Evolutionary conservation across 2,113 vertebrate species (phyloP).

Genomic region (Nesogale talazaci): DNA sequence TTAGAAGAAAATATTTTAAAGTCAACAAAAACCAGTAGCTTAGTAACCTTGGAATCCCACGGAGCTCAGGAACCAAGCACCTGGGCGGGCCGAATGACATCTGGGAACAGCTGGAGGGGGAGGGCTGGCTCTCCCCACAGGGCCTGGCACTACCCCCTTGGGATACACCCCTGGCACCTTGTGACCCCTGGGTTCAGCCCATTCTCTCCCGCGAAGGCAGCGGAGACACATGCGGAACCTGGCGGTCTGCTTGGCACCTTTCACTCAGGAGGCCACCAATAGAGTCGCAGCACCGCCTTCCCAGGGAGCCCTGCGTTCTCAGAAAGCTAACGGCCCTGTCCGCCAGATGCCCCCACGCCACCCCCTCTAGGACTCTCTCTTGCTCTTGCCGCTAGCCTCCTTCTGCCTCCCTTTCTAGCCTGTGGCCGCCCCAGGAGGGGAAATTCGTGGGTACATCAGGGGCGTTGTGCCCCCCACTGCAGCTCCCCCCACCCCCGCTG

Average conservation of each 20-base stretch:
- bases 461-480: not conserved
- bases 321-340: not conserved
- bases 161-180: not conserved
- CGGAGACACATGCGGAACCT: not conserved
- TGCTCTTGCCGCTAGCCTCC: not conserved
- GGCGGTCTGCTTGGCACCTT: not conserved
- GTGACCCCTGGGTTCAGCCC: slow-evolving; percentile 52
- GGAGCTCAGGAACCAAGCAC: slow-evolving; percentile 69
- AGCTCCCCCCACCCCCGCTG: not conserved
- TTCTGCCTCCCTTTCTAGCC: not conserved
- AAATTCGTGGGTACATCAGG: not conserved
- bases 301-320: not conserved
- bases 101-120: slow-evolving; percentile 64
- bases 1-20: slow-evolving; percentile 77
- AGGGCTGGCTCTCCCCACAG: slow-evolving; percentile 65
- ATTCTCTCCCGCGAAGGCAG: not conserved
- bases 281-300: not conserved
- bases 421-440: not conserved
- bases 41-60: slow-evolving; percentile 82
- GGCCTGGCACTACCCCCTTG: slow-evolving; percentile 14
- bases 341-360: no score
- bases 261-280: not conserved
- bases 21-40: slow-evolving; percentile 78
- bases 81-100: slow-evolving; percentile 73
- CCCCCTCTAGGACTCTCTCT: not conserved